Evolutionary conservation across 2,797 vertebrate genomes (phyloP), one percentile per base, ranked within the genome.

Genomic region (Bradypodion ventrale): DNA sequence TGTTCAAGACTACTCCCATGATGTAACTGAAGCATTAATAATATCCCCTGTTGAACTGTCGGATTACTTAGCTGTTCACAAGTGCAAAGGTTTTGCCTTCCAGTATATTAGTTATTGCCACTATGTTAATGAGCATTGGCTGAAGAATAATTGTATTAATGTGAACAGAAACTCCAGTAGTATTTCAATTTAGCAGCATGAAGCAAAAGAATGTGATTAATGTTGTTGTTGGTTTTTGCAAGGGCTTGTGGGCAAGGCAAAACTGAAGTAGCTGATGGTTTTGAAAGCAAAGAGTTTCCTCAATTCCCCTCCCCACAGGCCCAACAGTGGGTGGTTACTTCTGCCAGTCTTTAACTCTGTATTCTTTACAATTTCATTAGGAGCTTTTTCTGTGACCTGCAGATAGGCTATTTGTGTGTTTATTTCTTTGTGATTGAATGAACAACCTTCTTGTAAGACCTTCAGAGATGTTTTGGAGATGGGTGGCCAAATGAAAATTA

Each of bases 21-120:
- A 56, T 91, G 60, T 87, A 89, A 89, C 87, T 69, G 82, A 92
- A 90, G 29, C 75, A 82, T 83, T 89, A 86, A 56, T 86, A 78
- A 91, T 86, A 91, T 81, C 32, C 52, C 83, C 19, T 78, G 35
- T 62, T 87, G 70, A 82, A 62, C 69, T 85, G 35, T 88, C 69
- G 79, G 74, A 78, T 83, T 74, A 85, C 69, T 65, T 37, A 79
- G 52, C 60, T 87, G 63, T 87, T 90, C 52, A 81, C 68, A 85
- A 16, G 7, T 88, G 69, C 49, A 89, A 85, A 89, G 37, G 13
- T 69, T 2, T 84, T 1, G 40, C 87, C 21, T 23, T 2, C 29
- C 66, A 62, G 27, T 10, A 69, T 75, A 65, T 78, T 75, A 73
- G 37, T 77, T 83, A 87, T 5, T n/a, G 52, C 29, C 23, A 75